Conservation (phyloP, 2,113 vertebrate genomes). For the Dermatemys mawii region DNA sequence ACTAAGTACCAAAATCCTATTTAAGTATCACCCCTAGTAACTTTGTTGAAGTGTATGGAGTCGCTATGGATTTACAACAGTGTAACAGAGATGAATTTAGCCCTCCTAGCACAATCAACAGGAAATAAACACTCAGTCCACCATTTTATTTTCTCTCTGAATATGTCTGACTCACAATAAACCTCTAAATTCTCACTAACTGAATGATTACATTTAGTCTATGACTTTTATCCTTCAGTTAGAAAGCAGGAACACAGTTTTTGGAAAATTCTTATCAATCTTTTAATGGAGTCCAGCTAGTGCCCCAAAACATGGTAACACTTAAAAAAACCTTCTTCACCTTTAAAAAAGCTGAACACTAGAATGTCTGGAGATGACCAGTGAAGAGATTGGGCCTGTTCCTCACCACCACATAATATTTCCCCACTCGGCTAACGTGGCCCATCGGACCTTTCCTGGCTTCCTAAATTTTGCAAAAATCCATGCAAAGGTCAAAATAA, state of each 20-base stretch:
- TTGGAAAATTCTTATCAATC: not conserved
- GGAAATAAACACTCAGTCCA: not conserved
- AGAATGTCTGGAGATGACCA: not conserved
- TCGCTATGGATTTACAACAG: not conserved
- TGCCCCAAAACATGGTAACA: not conserved
- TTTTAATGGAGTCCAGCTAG: not conserved
- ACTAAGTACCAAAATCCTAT: not conserved
- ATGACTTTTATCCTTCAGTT: not conserved
- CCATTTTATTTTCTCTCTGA: not conserved
- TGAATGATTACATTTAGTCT: not conserved
- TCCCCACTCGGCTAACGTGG: not conserved
- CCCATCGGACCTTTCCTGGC: not conserved
- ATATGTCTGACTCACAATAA: not conserved
- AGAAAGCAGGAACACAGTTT: not conserved
- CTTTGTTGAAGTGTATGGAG: not conserved
- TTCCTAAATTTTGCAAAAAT: not conserved
- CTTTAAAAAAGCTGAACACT: not conserved
- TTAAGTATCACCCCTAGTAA: rapidly evolving
- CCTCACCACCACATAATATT: not conserved
- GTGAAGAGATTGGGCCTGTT: not conserved
- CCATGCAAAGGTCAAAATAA: not conserved
- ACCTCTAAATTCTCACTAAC: not conserved
- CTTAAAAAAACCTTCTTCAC: not conserved
- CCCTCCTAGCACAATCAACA: not conserved
- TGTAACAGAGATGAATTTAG: not conserved